A percentile compares a stretch with the other conserved stretches of the same genome.
Conservation (phyloP, 2,113 vertebrate genomes). For the Austrofundulus limnaeus region DNA sequence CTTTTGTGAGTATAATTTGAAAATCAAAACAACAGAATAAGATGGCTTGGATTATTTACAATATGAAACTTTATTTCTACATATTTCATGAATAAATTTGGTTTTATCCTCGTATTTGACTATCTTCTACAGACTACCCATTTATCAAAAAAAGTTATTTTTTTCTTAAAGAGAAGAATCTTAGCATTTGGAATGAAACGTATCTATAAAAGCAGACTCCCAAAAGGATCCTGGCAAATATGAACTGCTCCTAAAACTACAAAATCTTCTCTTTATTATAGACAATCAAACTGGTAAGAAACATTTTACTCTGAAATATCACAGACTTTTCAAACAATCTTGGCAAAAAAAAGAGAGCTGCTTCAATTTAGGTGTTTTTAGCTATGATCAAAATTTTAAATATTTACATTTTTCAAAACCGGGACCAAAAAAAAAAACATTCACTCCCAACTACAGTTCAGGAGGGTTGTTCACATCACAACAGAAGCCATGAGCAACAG, state of each 20-base stretch:
- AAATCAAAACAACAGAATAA: not conserved
- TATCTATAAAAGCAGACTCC: slow-evolving; percentile 38
- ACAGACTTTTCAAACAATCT: slow-evolving; percentile 1
- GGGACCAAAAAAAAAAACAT: not conserved
- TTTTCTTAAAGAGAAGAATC: not conserved
- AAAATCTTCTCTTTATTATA: slow-evolving; percentile 36
- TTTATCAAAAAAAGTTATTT: not conserved
- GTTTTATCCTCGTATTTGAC: not conserved
- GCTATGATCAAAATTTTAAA: not conserved
- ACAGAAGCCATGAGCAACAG: not conserved
- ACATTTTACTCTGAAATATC: slow-evolving; percentile 2
- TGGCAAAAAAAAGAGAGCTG: slow-evolving; percentile 4
- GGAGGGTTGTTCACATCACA: slow-evolving; percentile 1
- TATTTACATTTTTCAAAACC: slow-evolving; percentile 1
- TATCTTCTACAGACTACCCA: not conserved
- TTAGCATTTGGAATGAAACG: not conserved
- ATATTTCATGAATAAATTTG: slow-evolving; percentile 35
- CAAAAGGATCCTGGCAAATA: slow-evolving; percentile 8
- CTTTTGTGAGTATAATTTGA: not conserved
- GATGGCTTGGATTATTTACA: not conserved
- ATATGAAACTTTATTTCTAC: slow-evolving; percentile 55
- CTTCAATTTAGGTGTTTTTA: not conserved
- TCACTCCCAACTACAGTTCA: not conserved
- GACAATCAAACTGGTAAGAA: slow-evolving; percentile 16
- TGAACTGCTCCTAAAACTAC: slow-evolving; percentile 34